These are phyloP conservation scores for Platygyra sinensis DNA, from an alignment of 64 coral and sea anemone species.

Conservation along the genomic window DNA sequence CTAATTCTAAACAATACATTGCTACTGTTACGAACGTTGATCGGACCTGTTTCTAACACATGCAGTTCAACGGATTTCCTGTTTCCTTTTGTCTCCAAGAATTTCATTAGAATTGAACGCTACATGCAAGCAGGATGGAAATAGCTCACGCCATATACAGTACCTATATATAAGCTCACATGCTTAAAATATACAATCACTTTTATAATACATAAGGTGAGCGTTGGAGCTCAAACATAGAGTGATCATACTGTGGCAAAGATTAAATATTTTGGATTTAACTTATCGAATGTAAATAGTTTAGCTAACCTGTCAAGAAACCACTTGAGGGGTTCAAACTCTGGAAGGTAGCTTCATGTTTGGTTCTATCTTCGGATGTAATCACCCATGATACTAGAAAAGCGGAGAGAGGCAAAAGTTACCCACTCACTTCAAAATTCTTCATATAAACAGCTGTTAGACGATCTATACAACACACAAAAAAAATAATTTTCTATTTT, in stretches of 20 bases:
- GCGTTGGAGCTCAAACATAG: not conserved
- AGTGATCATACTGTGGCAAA: not conserved
- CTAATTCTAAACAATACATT: too few relatives aligned
- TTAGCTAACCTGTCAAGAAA: conserved; percentile 74
- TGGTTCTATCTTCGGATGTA: conserved; percentile 81
- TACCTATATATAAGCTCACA: too few relatives aligned
- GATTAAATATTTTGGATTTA: not conserved
- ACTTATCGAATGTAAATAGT: not conserved
- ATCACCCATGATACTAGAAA: conserved; percentile 79
- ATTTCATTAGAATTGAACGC: too few relatives aligned
- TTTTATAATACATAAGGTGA: too few relatives aligned
- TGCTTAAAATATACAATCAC: too few relatives aligned
- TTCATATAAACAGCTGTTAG: not conserved
- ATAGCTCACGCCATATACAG: too few relatives aligned
- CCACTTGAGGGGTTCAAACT: conserved; percentile 87
- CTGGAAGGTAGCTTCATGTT: conserved; percentile 96
- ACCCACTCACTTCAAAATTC: not conserved
- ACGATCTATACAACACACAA: not conserved
- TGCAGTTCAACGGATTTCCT: too few relatives aligned
- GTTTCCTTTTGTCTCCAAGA: too few relatives aligned
- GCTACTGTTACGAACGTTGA: too few relatives aligned
- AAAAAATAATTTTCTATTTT: too few relatives aligned
- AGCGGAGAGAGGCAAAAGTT: not conserved
- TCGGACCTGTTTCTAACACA: too few relatives aligned
- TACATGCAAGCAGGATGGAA: too few relatives aligned